A percentile compares a stretch with the other conserved stretches of the same genome.
Conservation (phyloP, 2,888 invertebrate species). For the Acronicta aceris region DNA sequence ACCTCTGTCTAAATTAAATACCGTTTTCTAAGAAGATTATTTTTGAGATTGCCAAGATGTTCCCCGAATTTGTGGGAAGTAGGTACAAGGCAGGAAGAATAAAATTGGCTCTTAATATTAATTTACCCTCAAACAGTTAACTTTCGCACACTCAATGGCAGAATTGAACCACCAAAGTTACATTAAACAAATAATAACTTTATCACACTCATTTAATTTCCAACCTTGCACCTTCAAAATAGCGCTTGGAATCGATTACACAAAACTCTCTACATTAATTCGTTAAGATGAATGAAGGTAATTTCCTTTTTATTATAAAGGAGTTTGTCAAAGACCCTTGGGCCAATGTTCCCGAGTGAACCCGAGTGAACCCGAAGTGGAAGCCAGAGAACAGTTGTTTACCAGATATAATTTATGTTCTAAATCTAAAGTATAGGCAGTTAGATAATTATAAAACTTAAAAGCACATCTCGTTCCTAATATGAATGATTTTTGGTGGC, state of each 20-base stretch:
- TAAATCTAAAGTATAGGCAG: no score
- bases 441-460: no score
- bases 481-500: no score
- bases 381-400: constrained; percentile 17
- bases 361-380: constrained; percentile 2
- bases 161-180: constrained; percentile 18
- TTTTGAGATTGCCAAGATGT: no score
- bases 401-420: constrained; percentile 11
- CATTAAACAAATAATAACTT: constrained; percentile 16
- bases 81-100: background rate
- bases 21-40: no score
- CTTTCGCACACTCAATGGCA: constrained; percentile 18
- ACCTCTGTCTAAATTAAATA: no score
- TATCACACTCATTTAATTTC: constrained; percentile 1
- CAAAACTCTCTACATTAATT: constrained; percentile 11
- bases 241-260: constrained; percentile 11
- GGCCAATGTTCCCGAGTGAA: background rate
- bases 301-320: constrained; percentile 44
- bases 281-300: constrained; percentile 43
- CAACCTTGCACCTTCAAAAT: fast-evolving
- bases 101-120: constrained; percentile 15
- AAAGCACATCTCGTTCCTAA: no score
- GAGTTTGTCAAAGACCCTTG: constrained; percentile 28
- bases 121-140: constrained; percentile 14
- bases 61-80: background rate